These are phyloP conservation scores for Centropus unirufus DNA, from an alignment of 2,113 vertebrate genomes.

Conservation along the genomic window DNA sequence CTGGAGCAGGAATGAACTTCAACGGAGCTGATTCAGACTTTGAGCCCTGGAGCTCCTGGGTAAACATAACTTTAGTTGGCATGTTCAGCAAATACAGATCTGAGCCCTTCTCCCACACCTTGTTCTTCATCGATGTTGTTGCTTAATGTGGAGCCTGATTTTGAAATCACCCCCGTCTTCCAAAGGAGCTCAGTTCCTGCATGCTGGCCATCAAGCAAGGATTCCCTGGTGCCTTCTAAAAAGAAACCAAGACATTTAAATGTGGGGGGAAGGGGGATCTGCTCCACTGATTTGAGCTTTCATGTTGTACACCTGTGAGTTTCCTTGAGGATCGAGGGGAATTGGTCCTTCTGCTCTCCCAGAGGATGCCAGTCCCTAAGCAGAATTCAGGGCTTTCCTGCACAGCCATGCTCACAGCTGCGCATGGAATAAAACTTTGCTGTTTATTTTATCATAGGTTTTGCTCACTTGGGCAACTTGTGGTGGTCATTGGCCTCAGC, in stretches of 20 bases:
- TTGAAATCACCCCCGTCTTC: not conserved
- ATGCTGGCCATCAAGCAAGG: not conserved
- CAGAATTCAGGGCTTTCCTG: not conserved
- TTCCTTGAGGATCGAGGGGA: not conserved
- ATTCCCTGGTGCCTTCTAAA: not conserved
- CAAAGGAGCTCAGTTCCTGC: not conserved
- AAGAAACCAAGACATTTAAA: not conserved
- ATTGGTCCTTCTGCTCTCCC: not conserved
- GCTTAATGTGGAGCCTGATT: not conserved
- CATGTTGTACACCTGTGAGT: not conserved
- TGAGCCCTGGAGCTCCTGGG: not conserved
- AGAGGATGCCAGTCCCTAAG: not conserved
- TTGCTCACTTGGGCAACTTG: not conserved
- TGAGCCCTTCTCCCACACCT: not conserved
- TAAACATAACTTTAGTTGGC: not conserved
- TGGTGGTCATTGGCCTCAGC: fast-evolving
- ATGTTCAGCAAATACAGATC: not conserved
- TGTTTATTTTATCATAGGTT: not conserved
- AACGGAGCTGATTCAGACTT: not conserved
- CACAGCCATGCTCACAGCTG: fast-evolving
- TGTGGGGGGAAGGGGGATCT: not conserved
- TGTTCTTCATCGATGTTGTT: not conserved
- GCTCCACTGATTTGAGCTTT: not conserved
- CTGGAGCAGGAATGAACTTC: not conserved
- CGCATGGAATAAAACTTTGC: not conserved